Base-by-base conservation (phyloP, 2,888 invertebrate species). In the Allophyes oxyacanthae region DNA sequence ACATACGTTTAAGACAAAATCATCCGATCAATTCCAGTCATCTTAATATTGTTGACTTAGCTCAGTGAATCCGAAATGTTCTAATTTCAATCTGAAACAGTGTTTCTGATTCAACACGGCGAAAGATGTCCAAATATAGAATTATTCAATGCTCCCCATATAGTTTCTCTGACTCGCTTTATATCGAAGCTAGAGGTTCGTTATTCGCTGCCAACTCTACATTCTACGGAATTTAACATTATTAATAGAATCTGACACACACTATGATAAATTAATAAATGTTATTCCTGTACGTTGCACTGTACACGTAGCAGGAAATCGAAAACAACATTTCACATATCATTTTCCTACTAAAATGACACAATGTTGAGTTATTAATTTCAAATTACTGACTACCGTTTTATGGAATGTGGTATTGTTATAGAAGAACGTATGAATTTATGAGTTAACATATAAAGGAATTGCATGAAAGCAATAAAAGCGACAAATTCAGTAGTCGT, bases 391-490 rank as follows among this genome's bases (percentile, higher is more conserved):
- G 20, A 51, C 53, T 56, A 28, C 7, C 32, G n/a, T 44, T 49
- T 50, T 53, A 62, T 60, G 63, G 54, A 43, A 65, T 58, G 54
- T 52, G 53, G 61, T 72, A 70, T 66, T 66, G 64, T 72, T 75
- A 72, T 66, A 72, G 61, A 62, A 61, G 58, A 62, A 66, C 55
- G 59, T 70, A 78, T 64, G 65, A 79, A 82, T 84, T 82, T 84
- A 81, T 79, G 75, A 72, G 72, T 77, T 75, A 56, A 51, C 75
- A 80, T 75, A 85, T 83, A 82, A 83, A 85, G 85, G 84, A 87
- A 87, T 85, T 86, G 88, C 83, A 88, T 85, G 83, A 78, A 76
- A 84, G 86, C 75, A 89, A 91, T 90, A 92, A 89, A 88, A 85
- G 83, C 81, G 77, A 85, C 80, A 78, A 83, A 83, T 86, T 87